Percentiles rank a stretch among this genome's conserved stretches.
Conservation (phyloP, 2,113 vertebrate species). For the Catharus bicknelli region DNA sequence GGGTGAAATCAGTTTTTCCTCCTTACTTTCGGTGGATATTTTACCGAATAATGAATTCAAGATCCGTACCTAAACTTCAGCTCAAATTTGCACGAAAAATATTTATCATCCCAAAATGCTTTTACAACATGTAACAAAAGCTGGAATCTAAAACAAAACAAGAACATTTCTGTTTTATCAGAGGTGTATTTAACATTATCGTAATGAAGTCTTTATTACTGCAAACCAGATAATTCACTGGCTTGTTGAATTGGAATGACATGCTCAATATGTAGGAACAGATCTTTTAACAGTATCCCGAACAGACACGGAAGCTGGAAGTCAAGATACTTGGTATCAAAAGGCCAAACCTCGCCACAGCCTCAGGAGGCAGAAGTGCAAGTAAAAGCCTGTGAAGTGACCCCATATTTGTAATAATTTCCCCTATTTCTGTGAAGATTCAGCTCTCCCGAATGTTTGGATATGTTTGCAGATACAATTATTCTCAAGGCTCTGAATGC, state of each 20-base stretch:
- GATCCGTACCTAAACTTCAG: not conserved
- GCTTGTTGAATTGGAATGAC: not conserved
- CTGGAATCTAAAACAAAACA: not conserved
- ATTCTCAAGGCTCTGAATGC: not conserved
- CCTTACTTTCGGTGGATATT: not conserved
- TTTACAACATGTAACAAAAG: not conserved
- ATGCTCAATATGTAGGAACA: not conserved
- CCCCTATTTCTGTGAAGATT: not conserved
- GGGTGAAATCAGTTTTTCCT: not conserved
- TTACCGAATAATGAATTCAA: not conserved
- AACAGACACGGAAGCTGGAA: not conserved
- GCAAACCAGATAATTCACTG: not conserved
- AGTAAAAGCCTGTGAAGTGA: not conserved
- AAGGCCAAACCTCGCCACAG: not conserved
- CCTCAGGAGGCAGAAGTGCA: not conserved
- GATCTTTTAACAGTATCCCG: not conserved
- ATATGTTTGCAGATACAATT: not conserved
- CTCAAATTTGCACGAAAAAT: not conserved
- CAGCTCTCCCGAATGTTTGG: not conserved
- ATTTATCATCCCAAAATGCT: not conserved
- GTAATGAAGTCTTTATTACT: not conserved
- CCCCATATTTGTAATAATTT: not conserved
- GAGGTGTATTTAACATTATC: not conserved
- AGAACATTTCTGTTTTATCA: not conserved
- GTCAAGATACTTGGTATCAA: not conserved